Evolutionary conservation across 1,140 invertebrate species (phyloP).

Genomic region (Panagrolaimus sp.): DNA sequence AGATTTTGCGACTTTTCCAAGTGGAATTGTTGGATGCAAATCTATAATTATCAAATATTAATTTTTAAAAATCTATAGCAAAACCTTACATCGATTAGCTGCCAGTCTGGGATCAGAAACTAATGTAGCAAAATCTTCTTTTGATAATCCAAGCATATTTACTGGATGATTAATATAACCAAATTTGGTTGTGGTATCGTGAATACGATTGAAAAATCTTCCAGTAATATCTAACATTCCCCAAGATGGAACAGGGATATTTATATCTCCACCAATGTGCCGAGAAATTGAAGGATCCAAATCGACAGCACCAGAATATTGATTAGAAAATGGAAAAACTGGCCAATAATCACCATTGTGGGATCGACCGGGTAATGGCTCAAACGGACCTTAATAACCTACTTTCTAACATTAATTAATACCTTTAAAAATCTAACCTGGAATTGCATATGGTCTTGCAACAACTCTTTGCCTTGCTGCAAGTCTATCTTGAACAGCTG

Average conservation of each 20-base stretch:
- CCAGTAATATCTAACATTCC: conserved; percentile 40
- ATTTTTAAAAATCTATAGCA: no score
- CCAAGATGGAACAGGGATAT: conserved; percentile 42
- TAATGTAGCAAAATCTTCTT: conserved; percentile 29
- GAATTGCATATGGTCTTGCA: not conserved
- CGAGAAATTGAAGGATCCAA: conserved; percentile 41
- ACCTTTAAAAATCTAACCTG: not conserved
- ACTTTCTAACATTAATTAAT: no score
- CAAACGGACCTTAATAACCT: conserved; percentile 28
- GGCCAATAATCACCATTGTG: conserved; percentile 40
- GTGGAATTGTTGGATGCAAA: no score
- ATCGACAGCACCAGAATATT: conserved; percentile 40
- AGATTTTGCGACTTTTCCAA: not conserved
- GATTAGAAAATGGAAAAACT: conserved; percentile 42
- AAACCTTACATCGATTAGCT: conserved; percentile 27
- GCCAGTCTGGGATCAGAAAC: conserved; percentile 27
- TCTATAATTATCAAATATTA: no score
- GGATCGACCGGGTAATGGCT: conserved; percentile 37
- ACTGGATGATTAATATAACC: conserved; percentile 31
- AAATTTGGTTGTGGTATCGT: conserved; percentile 21
- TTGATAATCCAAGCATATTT: conserved; percentile 33
- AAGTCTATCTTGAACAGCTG: not conserved
- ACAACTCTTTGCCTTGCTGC: not conserved
- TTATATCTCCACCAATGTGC: conserved; percentile 42
- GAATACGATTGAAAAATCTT: conserved; percentile 4